Evolutionary conservation across 2,888 invertebrate genomes (phyloP), one percentile per base, ranked within the genome.

Genomic region (Stratiomys singularior): DNA sequence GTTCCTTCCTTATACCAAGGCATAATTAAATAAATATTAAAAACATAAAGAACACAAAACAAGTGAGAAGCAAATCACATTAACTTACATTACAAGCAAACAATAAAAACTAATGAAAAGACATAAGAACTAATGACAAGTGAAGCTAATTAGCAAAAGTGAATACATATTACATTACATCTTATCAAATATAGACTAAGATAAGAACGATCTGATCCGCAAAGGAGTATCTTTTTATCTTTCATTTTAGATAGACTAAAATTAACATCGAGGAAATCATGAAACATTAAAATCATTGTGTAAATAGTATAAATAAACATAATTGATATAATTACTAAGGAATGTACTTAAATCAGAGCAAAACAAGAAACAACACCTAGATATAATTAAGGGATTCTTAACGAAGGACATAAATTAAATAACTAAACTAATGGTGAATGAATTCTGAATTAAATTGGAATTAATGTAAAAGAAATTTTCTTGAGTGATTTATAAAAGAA

Each of bases 1-100:
- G 79, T 79, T 79, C 79, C 79, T 79, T 79, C 79, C 79, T 78
- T 79, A 77, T 77, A 79, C 74, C 77, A 77, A 79, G 79, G 79
- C 66, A 76, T 69, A 60, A 76, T 76, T 52, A 79, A 30, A 60
- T 74, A 37, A 74, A 56, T 30, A 74, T 46, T 52, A 25, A 72
- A 67, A 52, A 56, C 28, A 30, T n/a, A n/a, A n/a, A n/a, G n/a
- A n/a, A n/a, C n/a, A n/a, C n/a, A n/a, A n/a, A n/a, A 15, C 18
- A 72, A 72, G n/a, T 5, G 46, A 46, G 9, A 67, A 69, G 46
- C 23, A 15, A 69, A 69, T 60, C 7, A 21, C 25, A n/a, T 13
- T 9, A 60, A 60, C 7, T n/a, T 60, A 60, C 23, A 60, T 18
- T 25, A 52, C 15, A 11, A 60, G 3, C 60, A 11, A 18, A 0